phyloP scores from a whole-genome alignment of 23 tunicate species.

The Botrylloides violaceus region DNA sequence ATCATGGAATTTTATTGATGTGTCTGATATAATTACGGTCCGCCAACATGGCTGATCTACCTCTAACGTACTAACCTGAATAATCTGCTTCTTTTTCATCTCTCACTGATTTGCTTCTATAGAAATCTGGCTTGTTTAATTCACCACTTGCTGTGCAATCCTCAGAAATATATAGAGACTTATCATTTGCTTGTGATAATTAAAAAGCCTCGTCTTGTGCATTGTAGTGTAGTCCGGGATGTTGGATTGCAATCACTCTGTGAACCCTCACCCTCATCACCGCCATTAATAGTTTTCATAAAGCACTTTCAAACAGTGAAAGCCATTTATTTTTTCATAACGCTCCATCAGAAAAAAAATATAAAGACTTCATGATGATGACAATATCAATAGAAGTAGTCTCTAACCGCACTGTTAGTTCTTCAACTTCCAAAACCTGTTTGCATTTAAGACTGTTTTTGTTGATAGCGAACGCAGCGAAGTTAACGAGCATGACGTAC shows the following conservation, averaged over 20 bases:
- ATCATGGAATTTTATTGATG: no score
- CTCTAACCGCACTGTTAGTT: not conserved
- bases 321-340: conserved; percentile 6
- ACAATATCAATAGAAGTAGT: not conserved
- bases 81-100: not conserved
- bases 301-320: conserved; percentile 19
- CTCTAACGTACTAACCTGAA: not conserved
- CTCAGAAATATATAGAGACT: not conserved
- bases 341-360: not conserved
- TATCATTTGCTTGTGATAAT: not conserved
- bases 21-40: no score
- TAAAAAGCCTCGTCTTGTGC: not conserved
- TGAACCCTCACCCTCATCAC: not conserved
- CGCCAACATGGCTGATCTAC: conserved; percentile 1
- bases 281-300: not conserved
- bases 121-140: no score
- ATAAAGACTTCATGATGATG: not conserved
- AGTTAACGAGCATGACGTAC: no score
- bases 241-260: not conserved
- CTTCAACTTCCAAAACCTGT: not conserved
- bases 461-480: no score
- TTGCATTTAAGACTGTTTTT: no score
- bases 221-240: not conserved
- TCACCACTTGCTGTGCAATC: conserved; percentile 4
- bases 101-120: no score